Conservation (phyloP, 2,888 invertebrate genomes). For the Limnephilus lunatus region DNA sequence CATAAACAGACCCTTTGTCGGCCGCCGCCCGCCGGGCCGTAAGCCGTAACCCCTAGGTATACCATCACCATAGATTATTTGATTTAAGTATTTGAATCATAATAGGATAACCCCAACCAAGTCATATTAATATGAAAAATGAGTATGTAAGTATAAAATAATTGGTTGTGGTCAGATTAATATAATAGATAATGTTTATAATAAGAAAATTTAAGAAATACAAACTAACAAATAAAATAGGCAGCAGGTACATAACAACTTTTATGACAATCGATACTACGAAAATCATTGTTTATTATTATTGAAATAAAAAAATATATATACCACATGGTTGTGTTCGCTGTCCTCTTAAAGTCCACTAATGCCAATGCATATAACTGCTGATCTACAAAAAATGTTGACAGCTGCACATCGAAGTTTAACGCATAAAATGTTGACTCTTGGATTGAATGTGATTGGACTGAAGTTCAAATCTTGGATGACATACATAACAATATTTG, state of each 20-base stretch:
- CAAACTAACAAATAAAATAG: neutral
- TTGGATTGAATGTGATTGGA: too few species aligned
- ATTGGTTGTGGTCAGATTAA: neutral
- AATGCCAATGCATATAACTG: too few species aligned
- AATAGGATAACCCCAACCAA: slow-evolving; percentile 9
- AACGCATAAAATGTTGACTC: too few species aligned
- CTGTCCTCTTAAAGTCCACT: too few species aligned
- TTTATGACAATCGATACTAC: neutral
- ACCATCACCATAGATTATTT: slow-evolving; percentile 46
- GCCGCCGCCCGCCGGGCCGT: too few species aligned
- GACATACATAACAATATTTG: neutral
- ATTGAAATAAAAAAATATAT: neutral
- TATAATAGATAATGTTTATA: neutral
- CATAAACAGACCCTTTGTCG: too few species aligned
- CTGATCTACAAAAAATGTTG: too few species aligned
- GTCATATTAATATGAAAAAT: neutral
- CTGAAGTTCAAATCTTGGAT: too few species aligned
- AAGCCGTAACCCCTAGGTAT: too few species aligned
- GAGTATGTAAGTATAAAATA: neutral
- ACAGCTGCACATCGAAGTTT: too few species aligned
- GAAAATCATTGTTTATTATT: neutral
- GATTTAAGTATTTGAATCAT: neutral
- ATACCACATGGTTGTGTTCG: neutral
- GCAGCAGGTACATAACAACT: neutral
- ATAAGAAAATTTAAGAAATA: neutral